Percentiles rank a stretch among this genome's conserved stretches.
Evolutionary conservation across 2,797 vertebrate species (phyloP).

Genomic region (Anisognathus igniventris): DNA sequence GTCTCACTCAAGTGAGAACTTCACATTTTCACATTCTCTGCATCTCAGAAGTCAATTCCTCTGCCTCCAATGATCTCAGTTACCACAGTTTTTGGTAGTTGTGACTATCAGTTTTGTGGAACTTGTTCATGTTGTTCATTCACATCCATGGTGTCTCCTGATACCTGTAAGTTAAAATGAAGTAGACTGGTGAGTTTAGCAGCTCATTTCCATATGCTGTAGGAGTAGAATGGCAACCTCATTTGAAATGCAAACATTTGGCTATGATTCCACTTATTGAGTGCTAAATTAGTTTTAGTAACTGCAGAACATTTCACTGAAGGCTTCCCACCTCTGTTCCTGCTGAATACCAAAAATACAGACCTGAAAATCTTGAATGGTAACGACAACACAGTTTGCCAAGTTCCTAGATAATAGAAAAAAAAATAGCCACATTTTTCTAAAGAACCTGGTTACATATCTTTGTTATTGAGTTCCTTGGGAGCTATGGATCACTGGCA

Average conservation of each 20-base stretch:
- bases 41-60: background rate
- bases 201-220: background rate
- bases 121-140: background rate
- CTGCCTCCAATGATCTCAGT: background rate
- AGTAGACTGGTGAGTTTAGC: background rate
- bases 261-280: slow-evolving; percentile 3
- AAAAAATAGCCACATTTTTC: background rate
- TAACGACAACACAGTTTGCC: background rate
- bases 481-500: background rate
- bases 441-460: background rate
- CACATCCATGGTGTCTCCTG: background rate
- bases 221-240: background rate
- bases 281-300: slow-evolving; percentile 19
- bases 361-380: slow-evolving; percentile 4
- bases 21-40: background rate
- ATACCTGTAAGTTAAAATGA: background rate
- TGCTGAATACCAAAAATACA: slow-evolving; percentile 2
- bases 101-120: background rate
- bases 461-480: background rate
- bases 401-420: background rate
- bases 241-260: background rate
- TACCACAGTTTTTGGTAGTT: background rate
- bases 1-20: background rate
- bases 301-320: background rate
- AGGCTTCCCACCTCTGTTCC: slow-evolving; percentile 25